Evolutionary conservation across 2,797 vertebrate genomes (phyloP), one percentile per base, ranked within the genome.

Genomic region (Rhinatrema bivittatum): DNA sequence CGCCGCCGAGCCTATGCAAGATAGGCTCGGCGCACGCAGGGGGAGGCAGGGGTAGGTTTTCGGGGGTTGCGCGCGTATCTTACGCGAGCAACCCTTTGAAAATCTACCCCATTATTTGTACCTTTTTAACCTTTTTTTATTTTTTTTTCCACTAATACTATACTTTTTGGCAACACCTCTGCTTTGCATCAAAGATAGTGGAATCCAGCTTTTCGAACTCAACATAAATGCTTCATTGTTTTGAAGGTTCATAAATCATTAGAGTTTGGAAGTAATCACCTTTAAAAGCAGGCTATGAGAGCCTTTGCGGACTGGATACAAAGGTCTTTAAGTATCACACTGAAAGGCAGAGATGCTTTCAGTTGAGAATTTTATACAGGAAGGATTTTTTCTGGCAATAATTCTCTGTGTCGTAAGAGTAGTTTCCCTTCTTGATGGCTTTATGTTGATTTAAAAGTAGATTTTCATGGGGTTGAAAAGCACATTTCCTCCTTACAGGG

Each of bases 401-500:
- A 55, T 60, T 66, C 38, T 50, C 5, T 47, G 20, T 10, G 27
- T 33, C 50, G 41, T 50, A 54, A 61, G 27, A 35, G 39, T 44
- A 61, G 29, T 34, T 68, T 30, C 29, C 39, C 27, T 41, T 54
- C 30, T 32, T 58, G 39, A 58, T 46, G 32, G 17, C 20, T 71
- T 68, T 67, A 55, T 28, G 36, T 50, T 65, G 52, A 60, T 68
- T 68, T 68, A 38, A 48, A 33, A 37, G n/a, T 49, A 42, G 11
- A 35, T 51, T 58, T 70, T 62, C 58, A 53, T 59, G 36, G 31
- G 48, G 35, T 34, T 22, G 13, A 16, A 60, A 46, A 60, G 11
- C 5, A 53, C 16, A 24, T 39, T 51, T 38, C 15, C 25, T 12
- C 47, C 55, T 41, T 39, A 40, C 58, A 62, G 17, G 20, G 36